Base-by-base conservation (phyloP, 30 jellyfish, hydroid and myxozoan genomes). In the Pelagia noctiluca region DNA sequence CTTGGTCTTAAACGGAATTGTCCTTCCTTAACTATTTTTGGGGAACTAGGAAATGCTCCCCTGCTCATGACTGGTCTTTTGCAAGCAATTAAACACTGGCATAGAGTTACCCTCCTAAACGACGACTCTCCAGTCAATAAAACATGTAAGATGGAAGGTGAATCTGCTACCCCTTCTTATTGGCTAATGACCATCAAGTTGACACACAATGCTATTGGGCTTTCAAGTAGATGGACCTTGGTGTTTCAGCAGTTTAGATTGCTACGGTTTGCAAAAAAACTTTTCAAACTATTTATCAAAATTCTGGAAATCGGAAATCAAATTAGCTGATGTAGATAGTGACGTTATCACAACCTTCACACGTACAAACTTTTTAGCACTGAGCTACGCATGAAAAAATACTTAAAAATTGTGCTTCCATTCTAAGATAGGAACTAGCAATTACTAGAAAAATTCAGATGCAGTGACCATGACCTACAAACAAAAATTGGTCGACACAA, bases 11-110 rank as follows among this genome's bases (percentile, higher is more conserved):
- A 60, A 23, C 0, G 72, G 26, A 60, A 60, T 23, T 60, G 26
- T 35, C 26, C 72, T 60, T 60, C 72, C 8, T 35, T 60, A 23
- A 35, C 72, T 23, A 35, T 60, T 12, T 60, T 19, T 60, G 72
- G 72, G 0, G 72, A 60, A 60, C 72, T 60, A 35, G 29, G 72
- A 19, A 60, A 10, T 1, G 26, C 26, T 19, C 72, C 72, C 0
- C 21, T 23, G 13, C 26, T 23, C 21, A 12, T 60, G 26, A 19
- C 26, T 60, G 29, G 26, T 0, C 18, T 60, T 18, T 10, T 60
- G 8, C 72, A 23, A 19, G 26, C 72, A 18, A 60, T 60, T 23
- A 60, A 0, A 23, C 26, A 10, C 72, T 60, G 0, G 72, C 72
- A 60, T 23, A 60, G 72, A 60, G n/a, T n/a, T n/a, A n/a, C n/a